Percentiles rank a stretch among this genome's conserved stretches.
These are phyloP conservation scores for Hirtodrosophila alboralis DNA, from an alignment of 2,888 invertebrate species.

Conservation along the genomic window DNA sequence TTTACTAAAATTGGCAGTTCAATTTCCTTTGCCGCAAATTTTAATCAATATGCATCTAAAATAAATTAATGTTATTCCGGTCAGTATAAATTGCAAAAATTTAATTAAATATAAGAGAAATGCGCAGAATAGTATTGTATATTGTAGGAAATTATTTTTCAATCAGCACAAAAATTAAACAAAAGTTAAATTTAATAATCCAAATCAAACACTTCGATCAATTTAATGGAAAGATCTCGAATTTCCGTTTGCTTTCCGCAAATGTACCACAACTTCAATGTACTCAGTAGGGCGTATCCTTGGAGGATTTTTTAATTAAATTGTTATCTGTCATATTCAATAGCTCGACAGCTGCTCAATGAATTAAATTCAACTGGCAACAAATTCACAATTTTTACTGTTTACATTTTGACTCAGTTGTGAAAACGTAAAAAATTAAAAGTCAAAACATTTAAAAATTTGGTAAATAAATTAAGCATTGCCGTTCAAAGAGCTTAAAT, in stretches of 20 bases:
- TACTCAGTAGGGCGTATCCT: neutral
- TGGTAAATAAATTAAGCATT: slow-evolving; percentile 4
- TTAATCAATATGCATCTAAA: slow-evolving; percentile 40
- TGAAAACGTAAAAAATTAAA: slow-evolving; percentile 2
- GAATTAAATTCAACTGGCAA: slow-evolving; percentile 35
- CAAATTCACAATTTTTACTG: too few relatives aligned
- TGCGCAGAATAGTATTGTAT: slow-evolving; percentile 6
- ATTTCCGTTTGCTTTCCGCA: slow-evolving; percentile 32
- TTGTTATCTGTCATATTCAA: slow-evolving; percentile 31
- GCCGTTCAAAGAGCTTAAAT: slow-evolving; percentile 25
- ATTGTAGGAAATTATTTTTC: slow-evolving; percentile 1
- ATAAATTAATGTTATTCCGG: slow-evolving; percentile 43
- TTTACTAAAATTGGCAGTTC: slow-evolving; percentile 28
- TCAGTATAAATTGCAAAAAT: slow-evolving; percentile 37
- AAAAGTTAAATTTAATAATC: slow-evolving; percentile 18
- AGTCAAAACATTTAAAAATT: slow-evolving; percentile 7
- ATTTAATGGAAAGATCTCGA: slow-evolving; percentile 17
- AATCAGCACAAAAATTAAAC: slow-evolving; percentile 4
- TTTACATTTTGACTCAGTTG: too few relatives aligned
- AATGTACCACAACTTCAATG: too few relatives aligned
- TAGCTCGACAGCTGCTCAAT: slow-evolving; percentile 28
- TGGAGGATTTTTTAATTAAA: slow-evolving; percentile 50
- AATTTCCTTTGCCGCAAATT: slow-evolving; percentile 45
- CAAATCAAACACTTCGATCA: slow-evolving; percentile 25
- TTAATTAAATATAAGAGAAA: slow-evolving; percentile 35